These are phyloP conservation scores for Anoplius nigerrimus DNA, from an alignment of 2,888 invertebrate species.

Conservation along the genomic window DNA sequence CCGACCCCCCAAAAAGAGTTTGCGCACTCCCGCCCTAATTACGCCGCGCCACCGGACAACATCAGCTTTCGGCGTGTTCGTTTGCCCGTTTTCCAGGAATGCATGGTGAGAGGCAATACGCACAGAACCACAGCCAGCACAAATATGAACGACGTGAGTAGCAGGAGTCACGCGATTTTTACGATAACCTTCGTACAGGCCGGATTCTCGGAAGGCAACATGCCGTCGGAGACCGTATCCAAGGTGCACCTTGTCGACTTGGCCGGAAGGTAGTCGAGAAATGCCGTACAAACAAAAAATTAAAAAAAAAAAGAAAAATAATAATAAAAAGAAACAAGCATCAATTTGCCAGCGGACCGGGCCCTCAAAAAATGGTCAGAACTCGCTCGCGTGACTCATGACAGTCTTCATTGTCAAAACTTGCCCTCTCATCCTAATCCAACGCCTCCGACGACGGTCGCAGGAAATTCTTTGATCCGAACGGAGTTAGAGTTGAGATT, in stretches of 20 bases:
- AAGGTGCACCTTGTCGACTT: constrained; percentile 93
- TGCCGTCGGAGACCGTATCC: constrained; percentile 92
- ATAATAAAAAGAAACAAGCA: no score
- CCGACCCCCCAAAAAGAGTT: not conserved
- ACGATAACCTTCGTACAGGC: constrained; percentile 94
- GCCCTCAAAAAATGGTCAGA: no score
- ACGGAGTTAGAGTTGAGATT: no score
- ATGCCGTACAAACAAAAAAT: no score
- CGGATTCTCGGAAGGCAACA: constrained; percentile 85
- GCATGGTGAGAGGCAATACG: constrained; percentile 87
- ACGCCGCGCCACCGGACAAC: no score
- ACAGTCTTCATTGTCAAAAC: no score
- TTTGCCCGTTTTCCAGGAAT: constrained; percentile 77
- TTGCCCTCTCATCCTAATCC: no score
- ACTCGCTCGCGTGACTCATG: not conserved
- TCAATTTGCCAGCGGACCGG: no score
- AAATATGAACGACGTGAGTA: constrained; percentile 94
- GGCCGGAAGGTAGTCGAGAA: constrained; percentile 83
- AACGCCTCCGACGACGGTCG: no score
- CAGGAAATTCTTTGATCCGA: no score
- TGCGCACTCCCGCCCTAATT: no score
- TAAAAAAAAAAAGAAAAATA: no score
- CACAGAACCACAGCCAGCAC: constrained; percentile 92
- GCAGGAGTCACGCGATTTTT: constrained; percentile 93
- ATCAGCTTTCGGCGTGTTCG: constrained; percentile 9